phyloP scores from a whole-genome alignment of 2,113 vertebrate species.

The Smithornis capensis region DNA sequence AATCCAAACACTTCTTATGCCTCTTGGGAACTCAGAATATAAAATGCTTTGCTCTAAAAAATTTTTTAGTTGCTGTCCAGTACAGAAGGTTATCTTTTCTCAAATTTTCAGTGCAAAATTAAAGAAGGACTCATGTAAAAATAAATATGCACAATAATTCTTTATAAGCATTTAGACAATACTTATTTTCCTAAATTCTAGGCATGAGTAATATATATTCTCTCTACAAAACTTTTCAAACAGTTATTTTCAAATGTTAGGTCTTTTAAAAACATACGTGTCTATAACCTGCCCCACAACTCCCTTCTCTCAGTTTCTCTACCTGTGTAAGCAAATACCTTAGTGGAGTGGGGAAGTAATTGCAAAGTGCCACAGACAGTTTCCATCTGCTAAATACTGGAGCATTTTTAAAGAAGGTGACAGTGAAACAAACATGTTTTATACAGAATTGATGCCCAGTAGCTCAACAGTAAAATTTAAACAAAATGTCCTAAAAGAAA shows the following conservation, averaged over 20 bases:
- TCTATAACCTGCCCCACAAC: neutral
- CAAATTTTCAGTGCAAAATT: neutral
- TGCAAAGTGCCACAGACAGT: neutral
- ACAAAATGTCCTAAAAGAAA: neutral
- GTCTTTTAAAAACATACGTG: neutral
- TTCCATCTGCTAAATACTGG: neutral
- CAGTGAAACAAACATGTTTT: neutral
- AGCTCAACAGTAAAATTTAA: neutral
- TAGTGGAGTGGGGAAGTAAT: neutral
- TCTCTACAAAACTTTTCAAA: neutral
- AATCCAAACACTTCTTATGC: neutral
- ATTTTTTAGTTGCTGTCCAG: neutral
- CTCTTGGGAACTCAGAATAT: neutral
- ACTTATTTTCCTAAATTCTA: neutral
- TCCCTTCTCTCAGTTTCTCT: neutral
- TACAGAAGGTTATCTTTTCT: neutral
- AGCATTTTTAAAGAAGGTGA: neutral
- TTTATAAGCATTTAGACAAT: neutral
- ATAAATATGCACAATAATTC: neutral
- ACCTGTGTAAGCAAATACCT: neutral
- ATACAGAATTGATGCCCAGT: neutral
- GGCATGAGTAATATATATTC: neutral
- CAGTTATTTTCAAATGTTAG: neutral
- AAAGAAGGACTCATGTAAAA: neutral
- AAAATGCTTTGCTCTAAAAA: neutral